Conservation (phyloP, 2,888 invertebrate species). For the Carterocephalus palaemon region DNA sequence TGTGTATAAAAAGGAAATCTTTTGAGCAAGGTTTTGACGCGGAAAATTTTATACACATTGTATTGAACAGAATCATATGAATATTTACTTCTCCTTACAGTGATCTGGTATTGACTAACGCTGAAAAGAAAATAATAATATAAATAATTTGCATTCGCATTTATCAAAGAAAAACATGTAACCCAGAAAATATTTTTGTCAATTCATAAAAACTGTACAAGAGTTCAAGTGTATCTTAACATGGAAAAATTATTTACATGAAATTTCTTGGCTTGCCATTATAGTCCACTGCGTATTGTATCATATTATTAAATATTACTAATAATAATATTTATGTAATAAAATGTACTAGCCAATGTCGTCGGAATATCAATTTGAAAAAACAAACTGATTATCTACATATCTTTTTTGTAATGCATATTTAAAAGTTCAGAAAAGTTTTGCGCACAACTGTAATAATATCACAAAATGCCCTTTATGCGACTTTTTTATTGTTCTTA, state of each 20-base stretch:
- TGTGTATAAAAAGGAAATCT: too few relatives aligned
- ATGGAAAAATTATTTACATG: background rate
- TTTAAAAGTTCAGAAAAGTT: slow-evolving; percentile 42
- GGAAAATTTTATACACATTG: too few relatives aligned
- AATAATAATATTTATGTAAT: background rate
- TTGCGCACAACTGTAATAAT: slow-evolving; percentile 55
- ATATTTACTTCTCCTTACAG: too few relatives aligned
- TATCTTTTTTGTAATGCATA: slow-evolving; percentile 57
- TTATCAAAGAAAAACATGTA: too few relatives aligned
- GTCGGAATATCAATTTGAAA: slow-evolving; percentile 57
- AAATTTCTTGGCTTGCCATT: slow-evolving; percentile 9
- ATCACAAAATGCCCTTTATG: slow-evolving; percentile 31
- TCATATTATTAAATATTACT: slow-evolving; percentile 3
- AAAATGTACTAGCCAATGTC: slow-evolving; percentile 28
- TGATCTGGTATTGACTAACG: too few relatives aligned
- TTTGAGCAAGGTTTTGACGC: too few relatives aligned
- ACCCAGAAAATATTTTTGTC: too few relatives aligned
- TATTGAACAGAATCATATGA: too few relatives aligned
- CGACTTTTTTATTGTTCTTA: slow-evolving; percentile 26
- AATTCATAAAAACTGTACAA: too few relatives aligned
- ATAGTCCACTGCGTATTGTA: slow-evolving; percentile 7
- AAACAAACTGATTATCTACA: slow-evolving; percentile 42
- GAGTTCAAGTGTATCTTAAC: too few relatives aligned
- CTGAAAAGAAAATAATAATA: too few relatives aligned
- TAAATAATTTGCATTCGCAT: too few relatives aligned